These are phyloP conservation scores for Scomber scombrus DNA, from an alignment of 2,113 vertebrate species.

Conservation along the genomic window DNA sequence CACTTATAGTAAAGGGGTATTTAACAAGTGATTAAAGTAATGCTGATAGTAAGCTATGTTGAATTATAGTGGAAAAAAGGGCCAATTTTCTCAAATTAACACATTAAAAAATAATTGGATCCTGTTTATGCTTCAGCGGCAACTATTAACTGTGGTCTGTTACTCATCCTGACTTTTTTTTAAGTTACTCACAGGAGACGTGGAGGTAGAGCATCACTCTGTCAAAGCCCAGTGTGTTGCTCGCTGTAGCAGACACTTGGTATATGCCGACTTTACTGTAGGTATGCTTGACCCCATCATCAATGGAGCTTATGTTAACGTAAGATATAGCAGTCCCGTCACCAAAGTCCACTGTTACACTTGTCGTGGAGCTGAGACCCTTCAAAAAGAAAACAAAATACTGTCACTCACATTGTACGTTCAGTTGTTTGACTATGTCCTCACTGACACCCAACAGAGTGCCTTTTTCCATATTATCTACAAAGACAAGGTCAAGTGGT, in stretches of 20 bases:
- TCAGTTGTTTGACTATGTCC: slow-evolving; percentile 25
- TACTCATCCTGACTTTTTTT: background rate
- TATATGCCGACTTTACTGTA: slow-evolving; percentile 94
- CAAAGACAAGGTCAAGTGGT: slow-evolving; percentile 45
- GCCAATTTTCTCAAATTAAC: background rate
- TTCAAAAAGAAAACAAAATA: slow-evolving; percentile 66
- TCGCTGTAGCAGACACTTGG: slow-evolving; percentile 89
- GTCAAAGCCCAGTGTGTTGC: slow-evolving; percentile 92
- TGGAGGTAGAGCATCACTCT: slow-evolving; percentile 92
- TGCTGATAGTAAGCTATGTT: background rate
- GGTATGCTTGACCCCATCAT: slow-evolving; percentile 92
- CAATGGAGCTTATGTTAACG: slow-evolving; percentile 92
- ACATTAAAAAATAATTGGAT: background rate
- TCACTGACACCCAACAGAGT: slow-evolving; percentile 24
- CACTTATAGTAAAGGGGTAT: background rate
- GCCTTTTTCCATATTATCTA: slow-evolving; percentile 46
- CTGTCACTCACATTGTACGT: slow-evolving; percentile 39
- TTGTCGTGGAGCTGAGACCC: slow-evolving; percentile 92
- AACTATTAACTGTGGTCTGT: background rate
- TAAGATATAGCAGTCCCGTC: slow-evolving; percentile 92
- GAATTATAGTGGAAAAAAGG: background rate
- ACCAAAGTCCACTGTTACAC: slow-evolving; percentile 93
- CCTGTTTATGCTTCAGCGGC: background rate
- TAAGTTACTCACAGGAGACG: slow-evolving; percentile 87
- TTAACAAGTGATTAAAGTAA: background rate